Base-by-base conservation (phyloP, 1,140 invertebrate genomes). In the Antheraea mylitta region DNA sequence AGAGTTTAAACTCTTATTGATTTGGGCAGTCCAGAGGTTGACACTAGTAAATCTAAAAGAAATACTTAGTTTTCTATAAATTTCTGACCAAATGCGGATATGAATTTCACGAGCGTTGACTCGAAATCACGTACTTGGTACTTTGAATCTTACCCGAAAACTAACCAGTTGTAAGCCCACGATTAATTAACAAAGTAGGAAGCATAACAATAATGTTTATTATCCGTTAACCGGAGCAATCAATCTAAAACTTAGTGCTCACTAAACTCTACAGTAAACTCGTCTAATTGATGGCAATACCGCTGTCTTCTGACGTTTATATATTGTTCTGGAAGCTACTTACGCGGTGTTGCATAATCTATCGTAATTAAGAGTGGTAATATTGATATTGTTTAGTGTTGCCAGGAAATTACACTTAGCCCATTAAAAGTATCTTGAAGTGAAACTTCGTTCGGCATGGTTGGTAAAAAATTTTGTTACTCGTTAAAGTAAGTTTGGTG, bases 151-250 rank as follows among this genome's bases (percentile, higher is more conserved):
- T 30, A 30, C 22, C 22, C 22, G 22, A 30, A 30, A 30, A 30
- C 22, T 30, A 30, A 4, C 4, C 22, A 30, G 22, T 53, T 53
- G 16, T 53, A 53, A 53, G 11, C 45, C 45, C 4, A n/a, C 16
- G 16, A 53, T 53, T 53, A 53, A 53, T 53, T 13, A 53, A 53
- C 45, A 13, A 53, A 13, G 6, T n/a, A 9, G 4, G 45, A 16
- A 13, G 45, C 45, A n/a, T 53, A 53, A 53, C 45, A 53, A 53
- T 53, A 53, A 53, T 53, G 16, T 53, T 53, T 53, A 53, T 53
- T 53, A 53, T 13, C 11, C 11, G 11, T 53, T 53, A 53, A 53
- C 11, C 11, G 16, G 16, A 53, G 16, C 45, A 16, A 53, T 53
- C 45, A 53, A 53, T 53, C 45, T 53, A 53, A 53, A 53, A 53